Evolutionary conservation across 2,113 vertebrate genomes (phyloP).

Genomic region (Drymodes brunneopygia): DNA sequence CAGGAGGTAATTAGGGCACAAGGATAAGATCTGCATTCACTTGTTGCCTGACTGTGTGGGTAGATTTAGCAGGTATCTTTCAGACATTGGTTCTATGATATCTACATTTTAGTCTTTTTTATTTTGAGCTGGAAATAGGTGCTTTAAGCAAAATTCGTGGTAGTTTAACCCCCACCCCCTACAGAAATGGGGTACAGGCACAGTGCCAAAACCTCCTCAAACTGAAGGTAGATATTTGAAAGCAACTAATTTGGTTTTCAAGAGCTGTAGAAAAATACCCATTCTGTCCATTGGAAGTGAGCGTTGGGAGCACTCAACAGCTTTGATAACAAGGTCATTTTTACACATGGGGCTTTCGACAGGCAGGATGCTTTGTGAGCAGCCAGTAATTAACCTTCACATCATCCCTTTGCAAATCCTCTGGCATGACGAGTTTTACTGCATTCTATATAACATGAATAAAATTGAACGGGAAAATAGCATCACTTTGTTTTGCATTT

Average conservation of each 20-base stretch:
- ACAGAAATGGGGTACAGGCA: neutral
- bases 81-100: neutral
- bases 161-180: neutral
- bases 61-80: neutral
- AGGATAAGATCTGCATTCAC: neutral
- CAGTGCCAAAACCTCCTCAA: neutral
- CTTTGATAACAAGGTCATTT: constrained; percentile 56
- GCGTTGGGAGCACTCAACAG: neutral
- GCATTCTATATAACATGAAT: constrained; percentile 33
- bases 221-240: neutral
- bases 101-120: neutral
- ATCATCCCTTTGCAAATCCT: constrained; percentile 53
- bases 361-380: constrained; percentile 19
- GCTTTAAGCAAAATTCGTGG: neutral
- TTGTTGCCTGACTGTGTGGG: neutral
- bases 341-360: constrained; percentile 22
- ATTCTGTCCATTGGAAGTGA: neutral
- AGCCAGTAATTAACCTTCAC: constrained; percentile 56
- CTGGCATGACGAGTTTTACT: constrained; percentile 48
- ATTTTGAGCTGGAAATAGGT: neutral
- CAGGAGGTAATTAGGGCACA: neutral
- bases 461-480: constrained; percentile 43
- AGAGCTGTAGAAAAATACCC: neutral
- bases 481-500: constrained; percentile 28
- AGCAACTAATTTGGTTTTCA: neutral